Percentiles rank a stretch among this genome's conserved stretches.
Conservation (phyloP, 2,888 invertebrate species). For the Mactromeris polynyma region DNA sequence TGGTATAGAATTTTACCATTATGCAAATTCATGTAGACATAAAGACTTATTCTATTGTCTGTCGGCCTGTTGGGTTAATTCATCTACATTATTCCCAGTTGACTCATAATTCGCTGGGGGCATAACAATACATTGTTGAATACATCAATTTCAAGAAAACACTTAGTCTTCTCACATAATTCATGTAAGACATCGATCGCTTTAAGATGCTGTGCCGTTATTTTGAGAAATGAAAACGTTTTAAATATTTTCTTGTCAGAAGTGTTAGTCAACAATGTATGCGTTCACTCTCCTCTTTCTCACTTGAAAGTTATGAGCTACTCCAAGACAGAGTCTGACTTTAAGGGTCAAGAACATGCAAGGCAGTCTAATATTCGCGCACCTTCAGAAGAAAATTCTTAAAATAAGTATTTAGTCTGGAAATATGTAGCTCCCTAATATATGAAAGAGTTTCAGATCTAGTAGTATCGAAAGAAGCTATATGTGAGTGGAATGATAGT, state of each 20-base stretch:
- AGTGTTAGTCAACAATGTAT: too few species aligned
- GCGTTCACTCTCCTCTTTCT: too few species aligned
- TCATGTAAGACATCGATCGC: constrained; percentile 17
- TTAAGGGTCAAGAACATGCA: too few species aligned
- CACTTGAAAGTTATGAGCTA: too few species aligned
- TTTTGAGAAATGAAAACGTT: background rate
- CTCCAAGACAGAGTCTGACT: too few species aligned
- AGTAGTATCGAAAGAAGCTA: too few species aligned
- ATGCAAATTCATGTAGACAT: constrained; percentile 8
- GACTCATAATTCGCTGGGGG: background rate
- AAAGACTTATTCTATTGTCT: background rate
- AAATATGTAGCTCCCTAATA: too few species aligned
- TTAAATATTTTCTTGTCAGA: background rate
- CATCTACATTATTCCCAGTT: background rate
- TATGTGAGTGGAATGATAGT: too few species aligned
- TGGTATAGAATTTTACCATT: constrained; percentile 2
- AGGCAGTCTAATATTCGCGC: too few species aligned
- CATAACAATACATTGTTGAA: background rate
- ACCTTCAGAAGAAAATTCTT: too few species aligned
- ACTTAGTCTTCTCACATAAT: background rate
- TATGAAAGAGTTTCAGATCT: too few species aligned
- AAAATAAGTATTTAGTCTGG: too few species aligned
- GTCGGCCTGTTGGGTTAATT: background rate
- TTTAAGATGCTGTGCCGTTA: background rate
- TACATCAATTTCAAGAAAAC: background rate